A percentile compares a stretch with the other conserved stretches of the same genome.
These are phyloP conservation scores for Monopterus albus DNA, from an alignment of 2,113 vertebrate genomes.

Conservation along the genomic window DNA sequence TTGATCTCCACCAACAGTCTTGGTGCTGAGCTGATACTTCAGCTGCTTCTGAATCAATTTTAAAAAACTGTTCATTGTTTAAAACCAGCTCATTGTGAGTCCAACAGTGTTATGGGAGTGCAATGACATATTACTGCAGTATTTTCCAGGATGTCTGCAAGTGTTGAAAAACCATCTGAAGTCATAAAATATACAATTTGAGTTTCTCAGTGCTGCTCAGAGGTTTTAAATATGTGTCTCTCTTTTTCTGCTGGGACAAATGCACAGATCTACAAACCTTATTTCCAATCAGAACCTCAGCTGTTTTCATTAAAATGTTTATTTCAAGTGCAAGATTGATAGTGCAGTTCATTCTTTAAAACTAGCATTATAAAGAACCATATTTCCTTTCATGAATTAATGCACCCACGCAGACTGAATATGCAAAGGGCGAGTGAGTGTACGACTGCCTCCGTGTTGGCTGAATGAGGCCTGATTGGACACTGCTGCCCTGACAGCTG, in stretches of 20 bases:
- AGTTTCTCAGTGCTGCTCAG: too few species aligned
- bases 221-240: background rate
- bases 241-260: background rate
- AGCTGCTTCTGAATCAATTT: too few species aligned
- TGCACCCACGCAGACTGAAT: constrained; percentile 12
- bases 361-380: background rate
- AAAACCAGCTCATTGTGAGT: too few species aligned
- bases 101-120: too few species aligned
- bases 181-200: too few species aligned
- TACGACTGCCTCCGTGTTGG: constrained; percentile 7
- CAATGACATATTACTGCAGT: too few species aligned
- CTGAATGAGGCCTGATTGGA: constrained; percentile 28
- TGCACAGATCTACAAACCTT: background rate
- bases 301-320: background rate
- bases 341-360: background rate
- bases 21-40: too few species aligned
- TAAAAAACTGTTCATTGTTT: too few species aligned
- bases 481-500: constrained; percentile 60
- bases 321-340: background rate
- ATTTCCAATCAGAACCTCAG: background rate
- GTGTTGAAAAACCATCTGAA: too few species aligned
- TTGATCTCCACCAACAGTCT: too few species aligned
- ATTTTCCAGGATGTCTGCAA: too few species aligned
- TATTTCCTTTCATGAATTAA: constrained; percentile 30
- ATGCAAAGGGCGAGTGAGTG: background rate